Evolutionary conservation across 1,140 invertebrate species (phyloP).

Genomic region (Aphelinus certus): DNA sequence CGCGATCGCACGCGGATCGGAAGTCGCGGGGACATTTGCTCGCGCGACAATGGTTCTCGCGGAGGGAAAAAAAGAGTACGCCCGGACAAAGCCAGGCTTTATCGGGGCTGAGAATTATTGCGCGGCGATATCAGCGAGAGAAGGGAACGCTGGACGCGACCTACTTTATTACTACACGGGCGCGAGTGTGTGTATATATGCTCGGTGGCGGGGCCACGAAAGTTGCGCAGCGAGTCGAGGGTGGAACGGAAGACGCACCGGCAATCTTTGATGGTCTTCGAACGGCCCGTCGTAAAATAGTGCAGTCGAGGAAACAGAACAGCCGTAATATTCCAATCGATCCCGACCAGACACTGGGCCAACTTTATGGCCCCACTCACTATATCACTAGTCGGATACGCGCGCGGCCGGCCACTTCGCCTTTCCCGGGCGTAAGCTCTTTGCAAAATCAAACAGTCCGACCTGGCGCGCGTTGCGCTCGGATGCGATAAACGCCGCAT

Average conservation of each 20-base stretch:
- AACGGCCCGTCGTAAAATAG: slow-evolving; percentile 24
- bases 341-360: slow-evolving; percentile 1
- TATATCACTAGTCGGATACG: too few species aligned
- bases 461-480: too few species aligned
- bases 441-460: too few species aligned
- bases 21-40: too few species aligned
- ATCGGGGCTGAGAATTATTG: neutral
- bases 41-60: neutral
- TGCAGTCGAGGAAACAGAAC: slow-evolving; percentile 21
- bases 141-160: slow-evolving; percentile 9
- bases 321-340: slow-evolving; percentile 31
- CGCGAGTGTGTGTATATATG: too few species aligned
- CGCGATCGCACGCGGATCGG: neutral
- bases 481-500: too few species aligned
- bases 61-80: neutral
- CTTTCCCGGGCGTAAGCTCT: too few species aligned
- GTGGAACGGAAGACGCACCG: neutral
- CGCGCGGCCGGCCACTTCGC: too few species aligned
- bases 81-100: neutral
- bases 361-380: neutral
- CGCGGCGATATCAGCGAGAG: slow-evolving; percentile 8
- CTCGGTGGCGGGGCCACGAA: slow-evolving; percentile 4
- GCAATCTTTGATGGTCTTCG: slow-evolving; percentile 17
- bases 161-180: slow-evolving; percentile 24
- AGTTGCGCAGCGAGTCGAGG: slow-evolving; percentile 12